phyloP scores from a whole-genome alignment of 2,797 vertebrate genomes.

The Myotis vivesi region DNA sequence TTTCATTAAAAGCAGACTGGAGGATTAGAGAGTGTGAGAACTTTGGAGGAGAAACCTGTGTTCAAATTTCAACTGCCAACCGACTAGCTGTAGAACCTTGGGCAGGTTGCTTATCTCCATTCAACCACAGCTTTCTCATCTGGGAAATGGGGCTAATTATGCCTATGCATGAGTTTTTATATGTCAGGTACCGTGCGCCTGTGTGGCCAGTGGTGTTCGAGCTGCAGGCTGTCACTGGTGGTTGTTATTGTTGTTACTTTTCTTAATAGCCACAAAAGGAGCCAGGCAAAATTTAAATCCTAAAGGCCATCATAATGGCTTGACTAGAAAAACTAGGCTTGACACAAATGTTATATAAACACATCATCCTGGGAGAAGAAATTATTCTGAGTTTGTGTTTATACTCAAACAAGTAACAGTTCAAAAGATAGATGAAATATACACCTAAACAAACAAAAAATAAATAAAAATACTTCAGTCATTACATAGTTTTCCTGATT shows the following conservation, averaged over 20 bases:
- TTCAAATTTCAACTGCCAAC: not conserved
- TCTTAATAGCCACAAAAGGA: not conserved
- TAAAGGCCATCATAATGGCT: not conserved
- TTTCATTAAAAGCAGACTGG: not conserved
- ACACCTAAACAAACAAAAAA: not conserved
- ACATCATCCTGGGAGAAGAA: not conserved
- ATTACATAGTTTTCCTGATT: not conserved
- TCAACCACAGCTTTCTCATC: not conserved
- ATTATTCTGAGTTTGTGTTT: not conserved
- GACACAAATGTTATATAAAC: not conserved
- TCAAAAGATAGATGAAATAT: constrained; percentile 29
- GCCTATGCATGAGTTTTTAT: not conserved
- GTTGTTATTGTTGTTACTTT: not conserved
- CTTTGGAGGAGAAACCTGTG: not conserved
- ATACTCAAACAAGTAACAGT: not conserved
- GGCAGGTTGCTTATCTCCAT: not conserved
- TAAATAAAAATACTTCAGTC: not conserved
- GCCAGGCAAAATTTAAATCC: not conserved
- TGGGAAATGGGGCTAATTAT: not conserved
- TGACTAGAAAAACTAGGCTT: not conserved
- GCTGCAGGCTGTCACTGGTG: not conserved
- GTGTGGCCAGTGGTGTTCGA: not conserved
- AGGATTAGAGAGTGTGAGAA: not conserved
- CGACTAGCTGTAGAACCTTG: not conserved
- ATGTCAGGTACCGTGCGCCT: not conserved